phyloP scores from a whole-genome alignment of 2,113 vertebrate genomes.

The Odocoileus virginianus region DNA sequence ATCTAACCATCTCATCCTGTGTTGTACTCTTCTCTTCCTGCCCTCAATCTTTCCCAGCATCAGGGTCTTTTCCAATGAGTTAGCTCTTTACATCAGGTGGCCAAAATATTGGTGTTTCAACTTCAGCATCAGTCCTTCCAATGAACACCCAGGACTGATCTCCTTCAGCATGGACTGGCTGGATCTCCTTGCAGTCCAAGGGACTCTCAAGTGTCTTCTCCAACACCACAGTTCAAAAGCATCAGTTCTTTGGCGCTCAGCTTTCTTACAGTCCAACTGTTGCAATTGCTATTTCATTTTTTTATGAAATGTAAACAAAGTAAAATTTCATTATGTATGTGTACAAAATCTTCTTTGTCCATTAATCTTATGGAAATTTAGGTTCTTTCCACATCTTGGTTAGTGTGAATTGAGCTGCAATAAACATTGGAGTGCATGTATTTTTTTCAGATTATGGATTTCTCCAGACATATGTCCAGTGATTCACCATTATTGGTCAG shows the following conservation, averaged over 20 bases:
- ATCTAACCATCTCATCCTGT: neutral
- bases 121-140: neutral
- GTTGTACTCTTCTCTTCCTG: neutral
- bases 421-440: neutral
- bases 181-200: neutral
- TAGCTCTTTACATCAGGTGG: neutral
- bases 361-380: neutral
- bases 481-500: neutral
- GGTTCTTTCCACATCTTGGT: neutral
- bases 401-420: neutral
- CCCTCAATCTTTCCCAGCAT: neutral
- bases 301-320: neutral
- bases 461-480: neutral
- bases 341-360: neutral
- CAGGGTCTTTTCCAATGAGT: neutral
- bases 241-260: neutral
- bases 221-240: neutral
- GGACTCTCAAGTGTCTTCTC: neutral
- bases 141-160: neutral
- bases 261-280: neutral
- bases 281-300: neutral
- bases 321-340: neutral
- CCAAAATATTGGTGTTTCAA: neutral
- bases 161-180: neutral
- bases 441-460: neutral